Conservation (phyloP, 2,113 vertebrate species). For the Siniperca knerii region DNA sequence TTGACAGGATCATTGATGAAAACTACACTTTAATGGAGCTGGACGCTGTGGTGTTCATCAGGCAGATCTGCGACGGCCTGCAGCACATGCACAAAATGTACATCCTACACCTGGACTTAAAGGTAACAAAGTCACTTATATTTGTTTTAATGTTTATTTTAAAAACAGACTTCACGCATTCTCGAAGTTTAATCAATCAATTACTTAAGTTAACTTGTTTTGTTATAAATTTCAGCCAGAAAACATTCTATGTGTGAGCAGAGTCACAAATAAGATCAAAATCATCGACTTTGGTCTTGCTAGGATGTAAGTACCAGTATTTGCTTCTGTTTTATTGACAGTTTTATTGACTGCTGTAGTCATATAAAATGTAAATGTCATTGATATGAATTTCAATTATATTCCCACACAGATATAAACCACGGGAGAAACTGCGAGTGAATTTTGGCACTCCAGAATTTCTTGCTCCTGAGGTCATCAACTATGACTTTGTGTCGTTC, state of each 20-base stretch:
- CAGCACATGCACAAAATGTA: constrained; percentile 98
- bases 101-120: constrained; percentile 96
- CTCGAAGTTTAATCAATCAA: neutral
- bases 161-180: neutral
- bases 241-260: constrained; percentile 86
- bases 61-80: constrained; percentile 96
- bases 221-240: constrained; percentile 78
- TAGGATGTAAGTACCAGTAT: constrained; percentile 74
- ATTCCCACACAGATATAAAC: constrained; percentile 89
- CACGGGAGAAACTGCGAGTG: constrained; percentile 94
- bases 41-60: constrained; percentile 93
- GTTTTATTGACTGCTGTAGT: neutral
- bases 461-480: constrained; percentile 96
- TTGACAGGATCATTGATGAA: constrained; percentile 95
- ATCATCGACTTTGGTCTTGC: constrained; percentile 88
- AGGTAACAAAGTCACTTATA: constrained; percentile 83
- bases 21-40: constrained; percentile 95
- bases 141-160: neutral
- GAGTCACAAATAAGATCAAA: constrained; percentile 85
- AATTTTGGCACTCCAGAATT: constrained; percentile 98
- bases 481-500: constrained; percentile 96
- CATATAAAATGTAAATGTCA: neutral
- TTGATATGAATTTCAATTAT: neutral
- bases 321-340: neutral
- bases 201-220: constrained; percentile 8